Evolutionary conservation across 2,888 invertebrate species (phyloP).

Genomic region (Limulus polyphemus): DNA sequence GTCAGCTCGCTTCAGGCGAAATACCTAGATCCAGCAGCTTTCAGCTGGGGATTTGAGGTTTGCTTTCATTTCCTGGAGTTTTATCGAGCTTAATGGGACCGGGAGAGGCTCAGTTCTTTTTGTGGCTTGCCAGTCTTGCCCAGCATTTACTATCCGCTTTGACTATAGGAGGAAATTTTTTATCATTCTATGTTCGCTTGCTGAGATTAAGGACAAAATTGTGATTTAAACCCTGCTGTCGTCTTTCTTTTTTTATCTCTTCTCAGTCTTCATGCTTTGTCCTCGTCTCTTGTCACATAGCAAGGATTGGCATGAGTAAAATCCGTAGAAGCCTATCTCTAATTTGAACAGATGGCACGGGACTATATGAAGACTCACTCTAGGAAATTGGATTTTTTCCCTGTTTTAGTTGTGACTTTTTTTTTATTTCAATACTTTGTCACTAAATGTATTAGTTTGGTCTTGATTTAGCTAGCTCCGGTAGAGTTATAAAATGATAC

Average conservation of each 20-base stretch:
- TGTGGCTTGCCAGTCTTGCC: slow-evolving; percentile 10
- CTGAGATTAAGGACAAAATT: background rate
- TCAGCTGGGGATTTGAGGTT: slow-evolving; percentile 22
- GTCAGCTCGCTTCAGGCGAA: background rate
- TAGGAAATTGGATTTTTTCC: too few relatives aligned
- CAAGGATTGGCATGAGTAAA: background rate
- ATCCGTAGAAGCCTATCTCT: background rate
- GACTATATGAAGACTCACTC: too few relatives aligned
- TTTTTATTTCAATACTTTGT: too few relatives aligned
- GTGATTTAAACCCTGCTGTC: background rate
- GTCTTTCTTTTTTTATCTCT: background rate
- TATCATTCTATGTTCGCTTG: background rate
- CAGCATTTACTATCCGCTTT: slow-evolving; percentile 2
- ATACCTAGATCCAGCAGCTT: background rate
- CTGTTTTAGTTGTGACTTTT: too few relatives aligned
- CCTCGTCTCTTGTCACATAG: background rate
- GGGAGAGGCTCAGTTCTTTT: slow-evolving; percentile 19
- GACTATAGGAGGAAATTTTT: slow-evolving; percentile 8
- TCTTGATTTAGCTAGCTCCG: too few relatives aligned
- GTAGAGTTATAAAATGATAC: too few relatives aligned
- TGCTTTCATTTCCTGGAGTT: slow-evolving; percentile 22
- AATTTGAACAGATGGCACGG: too few relatives aligned
- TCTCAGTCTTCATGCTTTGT: background rate
- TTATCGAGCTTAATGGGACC: slow-evolving; percentile 20
- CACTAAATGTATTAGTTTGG: too few relatives aligned